Percentiles rank a stretch among this genome's conserved stretches.
These are phyloP conservation scores for Styela clava DNA, from an alignment of 23 tunicate species.

Conservation along the genomic window DNA sequence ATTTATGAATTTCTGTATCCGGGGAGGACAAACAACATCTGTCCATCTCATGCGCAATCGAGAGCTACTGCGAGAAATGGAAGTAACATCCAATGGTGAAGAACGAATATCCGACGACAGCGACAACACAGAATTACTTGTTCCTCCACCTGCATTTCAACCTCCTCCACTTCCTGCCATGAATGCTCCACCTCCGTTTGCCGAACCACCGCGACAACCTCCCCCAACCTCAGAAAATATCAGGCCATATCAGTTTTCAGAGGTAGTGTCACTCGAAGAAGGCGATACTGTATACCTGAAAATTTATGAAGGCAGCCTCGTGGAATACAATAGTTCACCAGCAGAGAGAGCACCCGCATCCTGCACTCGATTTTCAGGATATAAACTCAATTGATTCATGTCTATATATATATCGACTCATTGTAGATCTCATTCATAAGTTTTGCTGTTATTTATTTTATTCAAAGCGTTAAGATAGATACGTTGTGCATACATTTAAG, in stretches of 20 bases:
- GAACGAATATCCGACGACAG: background rate
- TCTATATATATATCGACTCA: too few species aligned
- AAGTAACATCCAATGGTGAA: background rate
- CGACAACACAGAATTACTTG: background rate
- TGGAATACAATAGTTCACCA: slow-evolving; percentile 3
- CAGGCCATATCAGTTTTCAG: slow-evolving; percentile 17
- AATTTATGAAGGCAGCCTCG: background rate
- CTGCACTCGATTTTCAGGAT: slow-evolving; percentile 15
- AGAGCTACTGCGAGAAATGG: background rate
- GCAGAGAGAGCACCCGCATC: background rate
- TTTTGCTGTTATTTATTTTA: too few species aligned
- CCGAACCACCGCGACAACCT: slow-evolving; percentile 9
- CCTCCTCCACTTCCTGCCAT: background rate
- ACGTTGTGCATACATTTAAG: too few species aligned
- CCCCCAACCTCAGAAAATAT: background rate
- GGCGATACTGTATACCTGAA: background rate
- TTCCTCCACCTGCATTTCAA: background rate
- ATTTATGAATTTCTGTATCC: slow-evolving; percentile 3
- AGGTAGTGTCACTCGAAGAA: background rate
- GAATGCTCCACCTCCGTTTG: background rate
- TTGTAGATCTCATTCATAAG: too few species aligned
- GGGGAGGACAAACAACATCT: background rate
- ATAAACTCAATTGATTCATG: background rate
- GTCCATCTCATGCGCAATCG: slow-evolving; percentile 2
- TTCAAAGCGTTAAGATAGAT: too few species aligned